A percentile compares a stretch with the other conserved stretches of the same genome.
Evolutionary conservation across 1,140 invertebrate species (phyloP).

Genomic region (Drosophila nikananu): DNA sequence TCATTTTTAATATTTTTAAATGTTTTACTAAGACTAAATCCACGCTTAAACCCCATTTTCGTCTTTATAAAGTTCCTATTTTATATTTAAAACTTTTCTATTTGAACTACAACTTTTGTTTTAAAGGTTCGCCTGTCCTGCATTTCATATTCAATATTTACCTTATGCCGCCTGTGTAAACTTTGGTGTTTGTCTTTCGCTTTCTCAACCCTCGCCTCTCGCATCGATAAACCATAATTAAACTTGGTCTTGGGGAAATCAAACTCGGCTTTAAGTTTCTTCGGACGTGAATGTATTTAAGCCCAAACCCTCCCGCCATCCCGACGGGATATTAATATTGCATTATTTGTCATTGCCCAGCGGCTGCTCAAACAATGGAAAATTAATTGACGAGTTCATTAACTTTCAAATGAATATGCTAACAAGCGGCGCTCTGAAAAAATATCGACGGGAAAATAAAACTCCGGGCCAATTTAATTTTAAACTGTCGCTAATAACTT

Average conservation of each 20-base stretch:
- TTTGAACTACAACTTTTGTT: not conserved
- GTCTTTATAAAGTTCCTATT: too few relatives aligned
- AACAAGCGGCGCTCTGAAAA: slow-evolving; percentile 37
- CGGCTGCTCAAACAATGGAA: slow-evolving; percentile 69
- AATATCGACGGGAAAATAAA: slow-evolving; percentile 31
- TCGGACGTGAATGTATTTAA: slow-evolving; percentile 20
- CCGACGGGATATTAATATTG: slow-evolving; percentile 52
- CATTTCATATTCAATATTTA: not conserved
- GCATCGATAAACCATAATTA: slow-evolving; percentile 38
- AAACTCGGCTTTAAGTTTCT: slow-evolving; percentile 23
- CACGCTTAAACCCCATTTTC: too few relatives aligned
- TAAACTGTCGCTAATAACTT: slow-evolving; percentile 82
- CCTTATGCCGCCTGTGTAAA: not conserved
- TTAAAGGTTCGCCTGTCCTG: not conserved
- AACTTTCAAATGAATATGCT: slow-evolving; percentile 77
- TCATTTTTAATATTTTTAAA: too few relatives aligned
- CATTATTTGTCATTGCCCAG: slow-evolving; percentile 62
- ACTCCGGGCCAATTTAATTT: slow-evolving; percentile 69
- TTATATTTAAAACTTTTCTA: too few relatives aligned
- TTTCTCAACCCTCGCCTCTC: not conserved
- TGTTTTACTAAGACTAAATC: too few relatives aligned
- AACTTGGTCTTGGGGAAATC: not conserved
- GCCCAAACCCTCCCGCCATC: not conserved
- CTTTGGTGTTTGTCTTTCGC: not conserved
- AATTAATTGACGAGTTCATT: slow-evolving; percentile 82